Base-by-base conservation (phyloP, 2,113 vertebrate species). In the Nothoprocta perdicaria region DNA sequence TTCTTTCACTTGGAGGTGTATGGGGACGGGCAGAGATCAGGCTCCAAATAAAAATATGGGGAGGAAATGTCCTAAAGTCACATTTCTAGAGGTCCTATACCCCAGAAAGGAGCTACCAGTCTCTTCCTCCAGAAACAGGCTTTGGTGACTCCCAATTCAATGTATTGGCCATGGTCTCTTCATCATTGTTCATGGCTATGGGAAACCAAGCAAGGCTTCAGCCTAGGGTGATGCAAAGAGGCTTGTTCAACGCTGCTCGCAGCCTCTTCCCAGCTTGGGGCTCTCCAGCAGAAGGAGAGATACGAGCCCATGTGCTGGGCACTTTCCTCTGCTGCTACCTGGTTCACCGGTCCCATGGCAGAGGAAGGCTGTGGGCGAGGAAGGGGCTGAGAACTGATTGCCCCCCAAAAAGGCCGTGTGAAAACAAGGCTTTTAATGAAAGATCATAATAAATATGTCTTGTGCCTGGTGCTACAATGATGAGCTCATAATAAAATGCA, bases 121-220 rank as follows among this genome's bases (percentile, higher is more conserved):
- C 52, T 53, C 14, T 29, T 55, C 24, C 3, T 12, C 19, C 45
- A 2, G 2, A 40, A 68, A 15, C 71, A 82, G 10, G 29, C 2
- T 12, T 6, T n/a, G 10, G 35, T 1, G 4, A 3, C 14, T 82
- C 43, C 65, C 9, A 0, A 6, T 12, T 12, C 45, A 8, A 24
- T 9, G 23, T 9, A 15, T 27, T 35, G 24, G 15, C n/a, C 26
- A 6, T 26, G 46, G 29, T 29, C 14, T 55, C 53, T 16, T 16
- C 27, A 55, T 31, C 53, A 31, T 17, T 53, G 26, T 15, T 55
- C 53, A 29, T 55, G 53, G 27, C 27, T 9, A 55, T 55, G 27
- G 52, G 53, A 55, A 55, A 55, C 53, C 27, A 55, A 31, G 53
- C 27, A 55, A 29, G 14, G 27, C 27, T 55, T 31, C 53, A 55